A percentile compares a stretch with the other conserved stretches of the same genome.
Evolutionary conservation across 2,888 invertebrate species (phyloP).

Genomic region (Anarsia innoxiella): DNA sequence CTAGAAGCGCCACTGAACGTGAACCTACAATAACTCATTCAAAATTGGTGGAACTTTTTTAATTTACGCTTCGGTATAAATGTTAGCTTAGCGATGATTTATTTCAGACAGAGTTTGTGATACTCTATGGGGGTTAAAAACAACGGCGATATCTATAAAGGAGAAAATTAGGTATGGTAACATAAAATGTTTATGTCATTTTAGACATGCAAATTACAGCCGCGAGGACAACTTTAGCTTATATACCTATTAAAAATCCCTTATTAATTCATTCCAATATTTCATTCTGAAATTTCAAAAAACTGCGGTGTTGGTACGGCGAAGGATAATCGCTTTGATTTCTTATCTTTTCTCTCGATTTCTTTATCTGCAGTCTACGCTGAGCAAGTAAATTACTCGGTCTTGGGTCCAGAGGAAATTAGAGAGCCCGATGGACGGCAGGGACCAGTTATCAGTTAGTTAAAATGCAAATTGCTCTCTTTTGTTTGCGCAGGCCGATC

Average conservation of each 20-base stretch:
- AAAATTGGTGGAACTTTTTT: conserved; percentile 70
- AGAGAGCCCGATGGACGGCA: conserved; percentile 40
- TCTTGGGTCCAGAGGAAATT: conserved; percentile 47
- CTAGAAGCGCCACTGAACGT: conserved; percentile 43
- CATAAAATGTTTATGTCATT: too few relatives aligned
- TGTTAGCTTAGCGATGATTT: conserved; percentile 62
- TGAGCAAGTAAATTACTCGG: conserved; percentile 49
- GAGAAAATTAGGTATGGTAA: too few relatives aligned
- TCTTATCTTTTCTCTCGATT: conserved; percentile 16
- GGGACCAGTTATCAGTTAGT: conserved; percentile 62
- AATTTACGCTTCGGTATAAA: conserved; percentile 64
- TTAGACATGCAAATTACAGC: too few relatives aligned
- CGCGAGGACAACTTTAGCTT: too few relatives aligned
- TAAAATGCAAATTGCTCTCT: conserved; percentile 69
- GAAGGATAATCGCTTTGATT: conserved; percentile 33
- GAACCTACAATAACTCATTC: conserved; percentile 70
- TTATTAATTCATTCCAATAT: too few relatives aligned
- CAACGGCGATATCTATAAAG: too few relatives aligned
- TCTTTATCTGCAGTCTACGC: conserved; percentile 38
- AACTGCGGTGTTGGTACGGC: conserved; percentile 31
- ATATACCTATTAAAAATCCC: too few relatives aligned
- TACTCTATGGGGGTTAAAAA: too few relatives aligned
- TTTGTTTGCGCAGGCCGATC: conserved; percentile 56
- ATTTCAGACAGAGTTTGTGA: conserved; percentile 46
- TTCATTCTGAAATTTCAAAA: too few relatives aligned